Conservation (phyloP, 2,888 invertebrate genomes). For the Torymus auratus region DNA sequence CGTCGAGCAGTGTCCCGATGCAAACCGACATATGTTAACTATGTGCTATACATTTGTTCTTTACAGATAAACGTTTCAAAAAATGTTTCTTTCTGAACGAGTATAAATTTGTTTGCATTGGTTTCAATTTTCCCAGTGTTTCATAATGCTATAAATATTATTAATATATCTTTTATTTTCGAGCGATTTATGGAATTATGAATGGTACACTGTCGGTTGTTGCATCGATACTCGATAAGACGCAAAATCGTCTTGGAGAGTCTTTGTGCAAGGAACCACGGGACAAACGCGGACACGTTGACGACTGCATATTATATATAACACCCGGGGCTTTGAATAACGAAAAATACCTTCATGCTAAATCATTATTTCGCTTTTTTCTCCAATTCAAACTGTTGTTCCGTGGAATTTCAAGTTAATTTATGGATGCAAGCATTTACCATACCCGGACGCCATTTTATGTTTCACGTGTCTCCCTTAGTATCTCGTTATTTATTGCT, state of each 20-base stretch:
- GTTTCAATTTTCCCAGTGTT: background rate
- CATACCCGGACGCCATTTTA: slow-evolving; percentile 33
- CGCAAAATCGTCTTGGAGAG: slow-evolving; percentile 45
- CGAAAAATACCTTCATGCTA: slow-evolving; percentile 55
- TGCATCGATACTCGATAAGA: slow-evolving; percentile 49
- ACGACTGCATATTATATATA: slow-evolving; percentile 46
- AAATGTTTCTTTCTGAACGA: slow-evolving; percentile 24
- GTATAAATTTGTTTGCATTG: slow-evolving; percentile 5
- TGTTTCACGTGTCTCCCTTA: background rate
- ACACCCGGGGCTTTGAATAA: slow-evolving; percentile 16
- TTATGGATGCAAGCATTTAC: background rate
- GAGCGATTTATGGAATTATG: background rate
- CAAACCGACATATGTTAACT: slow-evolving; percentile 35
- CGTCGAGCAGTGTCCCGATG: slow-evolving; percentile 27
- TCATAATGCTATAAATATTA: slow-evolving; percentile 13
- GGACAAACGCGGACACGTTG: slow-evolving; percentile 35
- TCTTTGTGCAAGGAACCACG: slow-evolving; percentile 61
- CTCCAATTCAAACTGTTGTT: no score
- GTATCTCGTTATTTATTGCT: slow-evolving; percentile 51
- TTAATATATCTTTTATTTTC: background rate
- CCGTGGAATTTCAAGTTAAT: background rate
- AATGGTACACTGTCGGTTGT: slow-evolving; percentile 40
- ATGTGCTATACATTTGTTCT: slow-evolving; percentile 9
- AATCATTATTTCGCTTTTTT: slow-evolving; percentile 11
- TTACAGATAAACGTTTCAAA: slow-evolving; percentile 27